A percentile compares a stretch with the other conserved stretches of the same genome.
Conservation (phyloP, 30 jellyfish, hydroid and myxozoan species). For the Pseudorhiza aurosa region DNA sequence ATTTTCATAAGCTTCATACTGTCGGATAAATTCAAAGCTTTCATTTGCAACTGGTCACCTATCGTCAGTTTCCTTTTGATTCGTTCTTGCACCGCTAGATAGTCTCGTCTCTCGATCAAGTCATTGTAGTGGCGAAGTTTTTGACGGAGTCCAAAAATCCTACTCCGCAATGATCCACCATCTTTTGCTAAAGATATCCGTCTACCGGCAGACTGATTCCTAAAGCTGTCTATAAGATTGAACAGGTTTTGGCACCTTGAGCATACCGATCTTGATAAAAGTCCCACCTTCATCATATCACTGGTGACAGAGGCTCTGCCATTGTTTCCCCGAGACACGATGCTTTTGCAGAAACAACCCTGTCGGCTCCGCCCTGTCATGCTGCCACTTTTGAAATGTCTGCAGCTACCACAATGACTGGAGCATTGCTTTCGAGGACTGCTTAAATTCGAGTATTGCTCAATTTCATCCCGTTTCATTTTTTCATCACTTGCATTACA, state of each 20-base stretch:
- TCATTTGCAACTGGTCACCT: conserved; percentile 22
- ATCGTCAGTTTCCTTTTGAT: conserved; percentile 37
- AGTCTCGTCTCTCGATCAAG: conserved; percentile 5
- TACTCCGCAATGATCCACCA: conserved; percentile 62
- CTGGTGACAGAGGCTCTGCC: conserved; percentile 10
- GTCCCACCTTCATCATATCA: conserved; percentile 10
- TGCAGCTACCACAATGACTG: not conserved
- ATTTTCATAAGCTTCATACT: conserved; percentile 48
- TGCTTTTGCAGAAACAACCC: conserved; percentile 6
- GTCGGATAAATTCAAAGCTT: conserved; percentile 47
- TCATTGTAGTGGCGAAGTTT: conserved; percentile 38
- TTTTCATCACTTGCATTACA: too few relatives aligned
- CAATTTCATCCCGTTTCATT: too few relatives aligned
- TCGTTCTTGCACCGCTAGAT: conserved; percentile 24
- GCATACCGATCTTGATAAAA: conserved; percentile 24
- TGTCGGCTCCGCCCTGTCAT: not conserved
- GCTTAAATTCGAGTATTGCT: too few relatives aligned
- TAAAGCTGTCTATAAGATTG: not conserved
- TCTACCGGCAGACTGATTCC: not conserved
- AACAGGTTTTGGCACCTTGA: conserved; percentile 19
- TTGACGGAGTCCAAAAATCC: conserved; percentile 49
- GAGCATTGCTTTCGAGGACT: not conserved
- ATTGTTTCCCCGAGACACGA: not conserved
- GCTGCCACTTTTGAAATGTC: not conserved
- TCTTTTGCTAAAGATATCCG: conserved; percentile 48